Percentiles rank a stretch among this genome's conserved stretches.
Evolutionary conservation across 2,888 invertebrate genomes (phyloP).

Genomic region (Fabriciana adippe): DNA sequence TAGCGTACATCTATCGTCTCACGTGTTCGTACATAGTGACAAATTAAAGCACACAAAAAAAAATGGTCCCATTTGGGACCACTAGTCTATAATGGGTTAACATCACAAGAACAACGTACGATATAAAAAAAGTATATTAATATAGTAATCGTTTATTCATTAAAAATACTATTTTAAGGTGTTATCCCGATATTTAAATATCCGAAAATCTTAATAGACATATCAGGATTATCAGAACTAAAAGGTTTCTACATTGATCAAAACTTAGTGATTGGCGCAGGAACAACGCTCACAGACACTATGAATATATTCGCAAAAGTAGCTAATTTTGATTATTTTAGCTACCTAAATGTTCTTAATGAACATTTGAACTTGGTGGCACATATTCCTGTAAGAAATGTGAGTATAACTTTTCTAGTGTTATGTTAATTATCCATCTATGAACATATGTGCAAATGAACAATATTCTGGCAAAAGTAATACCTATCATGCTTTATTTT

Average conservation of each 20-base stretch:
- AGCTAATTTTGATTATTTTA: conserved; percentile 67
- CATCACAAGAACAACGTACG: not conserved
- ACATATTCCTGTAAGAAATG: conserved; percentile 87
- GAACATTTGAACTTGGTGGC: conserved; percentile 86
- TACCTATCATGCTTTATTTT: not conserved
- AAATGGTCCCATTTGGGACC: too few species aligned
- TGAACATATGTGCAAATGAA: too few species aligned
- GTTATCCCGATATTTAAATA: conserved; percentile 63
- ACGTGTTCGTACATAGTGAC: too few species aligned
- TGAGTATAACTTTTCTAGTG: conserved; percentile 56
- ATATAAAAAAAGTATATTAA: not conserved
- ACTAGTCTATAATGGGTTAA: too few species aligned
- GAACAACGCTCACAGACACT: conserved; percentile 77
- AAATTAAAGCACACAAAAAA: too few species aligned
- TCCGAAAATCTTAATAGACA: conserved; percentile 83
- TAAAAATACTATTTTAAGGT: conserved; percentile 77
- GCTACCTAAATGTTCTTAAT: conserved; percentile 81
- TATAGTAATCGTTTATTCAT: not conserved
- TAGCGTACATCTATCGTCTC: too few species aligned
- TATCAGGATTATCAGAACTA: conserved; percentile 82
- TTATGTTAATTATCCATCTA: too few species aligned
- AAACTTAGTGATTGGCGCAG: conserved; percentile 81
- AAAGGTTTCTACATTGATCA: conserved; percentile 60
- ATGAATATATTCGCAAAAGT: conserved; percentile 68
- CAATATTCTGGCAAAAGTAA: too few species aligned